Conservation (phyloP, 2,888 invertebrate genomes). For the Harpalus rubripes region DNA sequence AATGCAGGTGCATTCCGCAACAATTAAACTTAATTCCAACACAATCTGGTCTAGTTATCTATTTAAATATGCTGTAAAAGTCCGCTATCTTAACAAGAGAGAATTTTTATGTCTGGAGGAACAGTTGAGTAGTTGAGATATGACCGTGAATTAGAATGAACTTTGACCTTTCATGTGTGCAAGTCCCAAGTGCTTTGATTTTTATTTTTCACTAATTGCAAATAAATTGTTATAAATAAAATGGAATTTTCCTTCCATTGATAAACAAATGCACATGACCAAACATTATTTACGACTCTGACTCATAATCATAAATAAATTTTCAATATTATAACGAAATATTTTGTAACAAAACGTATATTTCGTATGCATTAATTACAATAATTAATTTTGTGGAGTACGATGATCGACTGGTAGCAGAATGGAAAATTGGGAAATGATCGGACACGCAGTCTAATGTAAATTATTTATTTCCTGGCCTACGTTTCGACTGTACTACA, state of each 20-base stretch:
- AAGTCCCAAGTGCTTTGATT: background rate
- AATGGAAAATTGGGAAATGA: too few species aligned
- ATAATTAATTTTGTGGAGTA: too few species aligned
- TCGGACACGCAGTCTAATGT: too few species aligned
- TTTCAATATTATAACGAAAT: background rate
- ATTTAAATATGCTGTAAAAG: slow-evolving; percentile 55
- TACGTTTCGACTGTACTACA: too few species aligned
- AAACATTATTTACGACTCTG: slow-evolving; percentile 6
- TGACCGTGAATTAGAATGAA: slow-evolving; percentile 60
- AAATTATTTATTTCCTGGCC: too few species aligned
- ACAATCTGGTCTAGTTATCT: slow-evolving; percentile 42
- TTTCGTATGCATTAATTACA: background rate
- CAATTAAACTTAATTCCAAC: slow-evolving; percentile 50
- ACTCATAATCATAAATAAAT: background rate
- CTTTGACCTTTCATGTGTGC: slow-evolving; percentile 51
- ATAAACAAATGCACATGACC: background rate
- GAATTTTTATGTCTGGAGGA: slow-evolving; percentile 54
- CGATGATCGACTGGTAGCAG: too few species aligned
- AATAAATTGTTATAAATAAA: slow-evolving; percentile 15
- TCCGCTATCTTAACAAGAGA: slow-evolving; percentile 50
- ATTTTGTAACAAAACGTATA: background rate
- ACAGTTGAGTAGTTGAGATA: slow-evolving; percentile 45
- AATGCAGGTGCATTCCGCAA: slow-evolving; percentile 14
- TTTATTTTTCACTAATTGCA: slow-evolving; percentile 7
- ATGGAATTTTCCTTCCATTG: slow-evolving; percentile 23